A percentile compares a stretch with the other conserved stretches of the same genome.
Evolutionary conservation across 2,113 vertebrate species (phyloP).

Genomic region (Eidolon helvum): DNA sequence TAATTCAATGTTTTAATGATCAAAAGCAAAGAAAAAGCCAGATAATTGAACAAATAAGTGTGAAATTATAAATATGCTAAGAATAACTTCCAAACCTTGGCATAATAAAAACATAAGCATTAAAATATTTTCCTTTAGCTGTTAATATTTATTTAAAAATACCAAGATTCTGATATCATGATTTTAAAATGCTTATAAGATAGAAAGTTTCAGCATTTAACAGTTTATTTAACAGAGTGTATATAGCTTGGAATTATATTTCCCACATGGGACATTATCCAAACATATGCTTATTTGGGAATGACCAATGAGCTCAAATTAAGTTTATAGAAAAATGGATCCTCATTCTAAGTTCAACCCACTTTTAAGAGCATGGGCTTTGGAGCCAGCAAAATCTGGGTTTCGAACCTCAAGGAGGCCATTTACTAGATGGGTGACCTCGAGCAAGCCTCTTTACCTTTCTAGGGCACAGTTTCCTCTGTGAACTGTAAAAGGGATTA

Average conservation of each 20-base stretch:
- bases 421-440: not conserved
- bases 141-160: conserved; percentile 49
- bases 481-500: conserved; percentile 26
- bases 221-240: not conserved
- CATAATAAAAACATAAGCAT: conserved; percentile 22
- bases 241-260: conserved; percentile 10
- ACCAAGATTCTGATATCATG: not conserved
- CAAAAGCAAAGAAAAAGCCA: conserved; percentile 28
- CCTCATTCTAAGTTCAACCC: not conserved
- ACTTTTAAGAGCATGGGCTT: not conserved
- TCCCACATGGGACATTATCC: not conserved
- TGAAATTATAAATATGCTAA: not conserved
- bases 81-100: conserved; percentile 2
- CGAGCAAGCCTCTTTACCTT: conserved; percentile 27
- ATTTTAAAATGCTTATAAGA: conserved; percentile 21
- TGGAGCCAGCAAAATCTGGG: not conserved
- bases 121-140: not conserved
- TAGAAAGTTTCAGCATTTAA: not conserved
- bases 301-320: not conserved
- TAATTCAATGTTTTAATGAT: not conserved
- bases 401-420: not conserved
- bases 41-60: conserved; percentile 3
- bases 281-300: not conserved
- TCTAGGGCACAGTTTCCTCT: not conserved
- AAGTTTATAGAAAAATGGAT: not conserved